A percentile compares a stretch with the other conserved stretches of the same genome.
Conservation (phyloP, 2,113 vertebrate genomes). For the Dipodomys stephensi region DNA sequence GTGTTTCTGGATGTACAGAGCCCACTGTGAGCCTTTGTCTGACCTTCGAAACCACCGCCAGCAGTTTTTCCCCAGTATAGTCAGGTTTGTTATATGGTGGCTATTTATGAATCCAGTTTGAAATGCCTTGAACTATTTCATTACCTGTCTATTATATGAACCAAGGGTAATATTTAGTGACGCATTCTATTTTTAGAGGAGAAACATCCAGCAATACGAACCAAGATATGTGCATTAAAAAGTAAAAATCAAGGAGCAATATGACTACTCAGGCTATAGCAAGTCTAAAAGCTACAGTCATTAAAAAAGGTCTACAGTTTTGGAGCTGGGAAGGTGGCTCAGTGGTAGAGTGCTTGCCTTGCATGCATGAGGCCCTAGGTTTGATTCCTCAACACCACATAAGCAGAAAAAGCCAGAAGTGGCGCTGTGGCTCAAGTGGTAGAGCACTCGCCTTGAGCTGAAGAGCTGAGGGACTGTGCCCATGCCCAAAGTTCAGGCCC, state of each 20-base stretch:
- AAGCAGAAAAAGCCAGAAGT: too few relatives aligned
- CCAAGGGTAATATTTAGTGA: neutral
- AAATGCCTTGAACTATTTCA: constrained; percentile 40
- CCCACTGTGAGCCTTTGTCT: constrained; percentile 5
- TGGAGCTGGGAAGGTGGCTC: neutral
- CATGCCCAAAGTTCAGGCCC: too few relatives aligned
- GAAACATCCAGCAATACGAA: neutral
- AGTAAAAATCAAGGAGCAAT: neutral
- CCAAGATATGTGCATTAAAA: neutral
- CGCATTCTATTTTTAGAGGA: neutral
- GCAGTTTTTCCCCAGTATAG: neutral
- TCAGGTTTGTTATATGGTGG: neutral
- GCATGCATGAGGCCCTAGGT: too few relatives aligned
- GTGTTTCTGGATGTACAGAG: neutral
- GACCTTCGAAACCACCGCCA: neutral
- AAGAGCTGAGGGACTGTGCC: too few relatives aligned
- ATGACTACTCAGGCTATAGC: neutral
- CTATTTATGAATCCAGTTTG: constrained; percentile 27
- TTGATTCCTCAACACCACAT: too few relatives aligned
- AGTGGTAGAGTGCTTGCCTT: too few relatives aligned
- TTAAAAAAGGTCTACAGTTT: neutral
- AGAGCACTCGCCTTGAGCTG: too few relatives aligned
- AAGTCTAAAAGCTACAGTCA: neutral
- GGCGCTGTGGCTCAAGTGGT: too few relatives aligned
- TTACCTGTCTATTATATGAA: constrained; percentile 8